phyloP scores from a whole-genome alignment of 1,140 invertebrate species.

The Hylyphantes graminicola region DNA sequence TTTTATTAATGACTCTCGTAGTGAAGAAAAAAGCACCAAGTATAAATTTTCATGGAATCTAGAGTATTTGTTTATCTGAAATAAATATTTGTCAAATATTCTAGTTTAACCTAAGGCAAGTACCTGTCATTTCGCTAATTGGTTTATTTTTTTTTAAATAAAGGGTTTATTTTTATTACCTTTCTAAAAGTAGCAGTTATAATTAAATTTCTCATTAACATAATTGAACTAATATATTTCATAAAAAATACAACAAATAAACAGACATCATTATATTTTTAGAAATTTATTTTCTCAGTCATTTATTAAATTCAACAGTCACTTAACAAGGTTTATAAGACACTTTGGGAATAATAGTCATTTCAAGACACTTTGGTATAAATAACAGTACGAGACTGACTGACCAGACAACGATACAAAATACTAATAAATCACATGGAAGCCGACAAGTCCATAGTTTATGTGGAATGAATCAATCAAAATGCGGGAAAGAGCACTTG shows the following conservation, averaged over 20 bases:
- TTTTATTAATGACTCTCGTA: no score
- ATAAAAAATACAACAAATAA: background rate
- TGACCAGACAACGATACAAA: slow-evolving; percentile 31
- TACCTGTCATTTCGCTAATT: no score
- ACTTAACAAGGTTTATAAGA: slow-evolving; percentile 28
- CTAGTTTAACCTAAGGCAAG: no score
- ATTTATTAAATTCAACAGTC: slow-evolving; percentile 35
- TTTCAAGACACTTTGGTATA: slow-evolving; percentile 42
- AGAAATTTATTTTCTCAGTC: slow-evolving; percentile 27
- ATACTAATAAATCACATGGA: slow-evolving; percentile 25
- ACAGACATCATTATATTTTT: background rate
- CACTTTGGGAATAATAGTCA: slow-evolving; percentile 7
- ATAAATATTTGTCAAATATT: no score
- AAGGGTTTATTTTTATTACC: no score
- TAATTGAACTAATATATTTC: no score
- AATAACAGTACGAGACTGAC: slow-evolving; percentile 27
- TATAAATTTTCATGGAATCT: no score
- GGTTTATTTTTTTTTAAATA: no score
- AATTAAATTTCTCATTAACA: no score
- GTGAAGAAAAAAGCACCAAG: no score
- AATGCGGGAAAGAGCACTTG: background rate
- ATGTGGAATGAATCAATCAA: slow-evolving; percentile 35
- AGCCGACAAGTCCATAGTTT: background rate
- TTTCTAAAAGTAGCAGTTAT: no score
- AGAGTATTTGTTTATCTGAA: no score